phyloP scores from a whole-genome alignment of 2,797 vertebrate species.

The Masticophis lateralis region DNA sequence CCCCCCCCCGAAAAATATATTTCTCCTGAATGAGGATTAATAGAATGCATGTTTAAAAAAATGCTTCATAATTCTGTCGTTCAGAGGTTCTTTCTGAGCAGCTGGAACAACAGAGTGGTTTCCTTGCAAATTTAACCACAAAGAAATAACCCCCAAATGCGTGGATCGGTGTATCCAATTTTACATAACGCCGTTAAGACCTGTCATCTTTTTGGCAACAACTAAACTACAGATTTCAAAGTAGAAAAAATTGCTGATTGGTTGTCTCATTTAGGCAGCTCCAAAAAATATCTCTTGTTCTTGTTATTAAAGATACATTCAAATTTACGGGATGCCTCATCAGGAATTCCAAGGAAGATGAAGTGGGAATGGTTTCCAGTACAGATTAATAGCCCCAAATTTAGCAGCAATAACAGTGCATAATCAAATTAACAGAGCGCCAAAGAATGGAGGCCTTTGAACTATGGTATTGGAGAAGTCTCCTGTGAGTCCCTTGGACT shows the following conservation, averaged over 20 bases:
- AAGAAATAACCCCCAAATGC: conserved; percentile 26
- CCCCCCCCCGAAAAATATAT: not conserved
- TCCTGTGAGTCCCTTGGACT: too few relatives aligned
- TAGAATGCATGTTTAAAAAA: not conserved
- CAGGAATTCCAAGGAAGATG: conserved; percentile 55
- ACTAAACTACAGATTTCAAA: conserved; percentile 34
- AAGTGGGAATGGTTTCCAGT: conserved; percentile 42
- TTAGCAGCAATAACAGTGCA: not conserved
- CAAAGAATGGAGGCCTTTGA: too few relatives aligned
- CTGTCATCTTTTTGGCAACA: conserved; percentile 26
- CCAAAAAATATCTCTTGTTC: conserved; percentile 25
- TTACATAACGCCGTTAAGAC: not conserved
- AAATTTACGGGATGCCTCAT: conserved; percentile 38
- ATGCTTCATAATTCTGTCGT: not conserved
- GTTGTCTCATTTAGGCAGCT: conserved; percentile 27
- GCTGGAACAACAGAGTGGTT: not conserved
- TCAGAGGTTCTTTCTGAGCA: not conserved
- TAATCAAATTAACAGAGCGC: not conserved
- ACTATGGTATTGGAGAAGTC: too few relatives aligned
- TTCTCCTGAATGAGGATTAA: not conserved
- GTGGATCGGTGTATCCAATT: conserved; percentile 26
- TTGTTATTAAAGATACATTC: conserved; percentile 42
- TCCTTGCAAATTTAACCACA: conserved; percentile 12
- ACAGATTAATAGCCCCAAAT: conserved; percentile 27
- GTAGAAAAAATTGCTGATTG: conserved; percentile 27